Base-by-base conservation (phyloP, 2,113 vertebrate genomes). In the Semicossyphus pulcher region DNA sequence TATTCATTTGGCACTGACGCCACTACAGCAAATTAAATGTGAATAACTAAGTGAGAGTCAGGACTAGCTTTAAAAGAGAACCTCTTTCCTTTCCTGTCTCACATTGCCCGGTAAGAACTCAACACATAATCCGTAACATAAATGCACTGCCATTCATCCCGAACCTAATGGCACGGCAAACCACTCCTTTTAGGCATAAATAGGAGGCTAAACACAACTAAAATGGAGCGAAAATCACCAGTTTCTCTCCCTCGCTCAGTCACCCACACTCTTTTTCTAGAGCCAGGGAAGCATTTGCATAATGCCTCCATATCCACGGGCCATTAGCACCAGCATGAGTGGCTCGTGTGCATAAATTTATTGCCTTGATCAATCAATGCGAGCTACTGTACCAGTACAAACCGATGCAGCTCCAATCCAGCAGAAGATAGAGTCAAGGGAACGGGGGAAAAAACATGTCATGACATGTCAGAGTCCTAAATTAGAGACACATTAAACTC, bases 311-410 rank as follows among this genome's bases (percentile, higher is more conserved):
- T 88, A 85, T 76, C 76, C 84, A 89, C 29, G 78, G 83, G 65
- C 86, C 86, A 88, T 92, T 86, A 91, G 78, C 83, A 70, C 51
- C 83, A 54, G 72, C 81, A 75, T 67, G 84, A 87, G 82, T 76
- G 88, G 81, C 76, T 84, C 34, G 25, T 64, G 82, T 63, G 81
- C 69, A 85, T 71, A 76, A 74, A 89, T 83, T 45, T 86, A 85
- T 78, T 63, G 78, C 67, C 57, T 79, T 88, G 84, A 91, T 92
- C 85, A 86, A 87, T 86, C 85, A 80, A 69, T 71, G 72, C 18
- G 18, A 85, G 74, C 76, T 54, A 83, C 81, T 85, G 86, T 81
- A 83, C 53, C 36, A 3, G 26, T 51, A 39, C 65, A 61, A 81
- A 76, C 44, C 7, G 3, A 26, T 36, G 32, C 42, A 71, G 63